phyloP scores from a whole-genome alignment of 2,113 vertebrate species.

The Macrotus californicus region DNA sequence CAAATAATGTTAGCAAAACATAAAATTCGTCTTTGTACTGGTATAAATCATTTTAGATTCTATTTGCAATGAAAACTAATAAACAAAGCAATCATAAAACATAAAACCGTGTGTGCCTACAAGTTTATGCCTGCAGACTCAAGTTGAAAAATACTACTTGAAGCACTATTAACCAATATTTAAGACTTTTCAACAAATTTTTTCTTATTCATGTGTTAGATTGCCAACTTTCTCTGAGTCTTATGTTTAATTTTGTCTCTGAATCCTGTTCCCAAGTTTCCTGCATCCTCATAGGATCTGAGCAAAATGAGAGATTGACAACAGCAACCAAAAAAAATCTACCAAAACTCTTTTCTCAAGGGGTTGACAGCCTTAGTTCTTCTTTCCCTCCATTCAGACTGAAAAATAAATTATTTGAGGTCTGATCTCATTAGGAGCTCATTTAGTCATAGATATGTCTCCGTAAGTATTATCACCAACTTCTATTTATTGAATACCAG shows the following conservation, averaged over 20 bases:
- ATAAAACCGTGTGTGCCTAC: neutral
- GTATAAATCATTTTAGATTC: neutral
- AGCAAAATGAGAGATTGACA: neutral
- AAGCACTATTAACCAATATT: neutral
- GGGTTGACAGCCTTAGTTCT: neutral
- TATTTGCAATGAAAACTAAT: neutral
- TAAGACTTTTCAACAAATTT: neutral
- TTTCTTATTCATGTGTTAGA: neutral
- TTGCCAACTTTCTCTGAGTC: neutral
- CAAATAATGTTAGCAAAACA: neutral
- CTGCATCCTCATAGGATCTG: neutral
- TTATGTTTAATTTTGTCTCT: slow-evolving; percentile 1
- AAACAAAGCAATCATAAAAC: neutral
- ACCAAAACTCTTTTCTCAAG: neutral
- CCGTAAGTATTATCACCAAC: neutral
- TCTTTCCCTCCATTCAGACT: neutral
- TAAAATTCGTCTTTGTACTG: neutral
- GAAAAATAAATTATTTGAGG: neutral
- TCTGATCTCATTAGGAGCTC: neutral
- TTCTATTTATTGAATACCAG: neutral
- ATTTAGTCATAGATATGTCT: neutral
- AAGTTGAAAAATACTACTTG: neutral
- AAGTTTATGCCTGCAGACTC: neutral
- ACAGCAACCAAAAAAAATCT: neutral
- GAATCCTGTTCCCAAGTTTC: neutral